phyloP scores from a whole-genome alignment of 2,797 vertebrate genomes.

The Thamnophis elegans region DNA sequence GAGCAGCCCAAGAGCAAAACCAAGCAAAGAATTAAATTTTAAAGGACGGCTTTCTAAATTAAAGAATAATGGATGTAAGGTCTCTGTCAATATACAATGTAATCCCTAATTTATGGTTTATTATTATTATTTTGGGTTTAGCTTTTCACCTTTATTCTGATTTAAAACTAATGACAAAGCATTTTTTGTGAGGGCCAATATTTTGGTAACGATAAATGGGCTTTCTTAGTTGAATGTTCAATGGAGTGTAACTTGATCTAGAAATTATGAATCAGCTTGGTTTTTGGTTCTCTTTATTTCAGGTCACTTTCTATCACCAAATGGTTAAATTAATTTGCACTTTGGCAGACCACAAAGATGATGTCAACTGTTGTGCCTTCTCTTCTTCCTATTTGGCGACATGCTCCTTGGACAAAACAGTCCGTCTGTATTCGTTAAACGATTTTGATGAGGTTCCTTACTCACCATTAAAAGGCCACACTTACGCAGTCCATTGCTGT shows the following conservation, averaged over 20 bases:
- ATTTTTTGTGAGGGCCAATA: neutral
- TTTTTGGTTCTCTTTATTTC: conserved; percentile 59
- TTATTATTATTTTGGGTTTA: neutral
- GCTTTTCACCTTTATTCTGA: neutral
- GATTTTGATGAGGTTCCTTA: conserved; percentile 82
- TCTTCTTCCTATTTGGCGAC: conserved; percentile 84
- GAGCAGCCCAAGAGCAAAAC: neutral
- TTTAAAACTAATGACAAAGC: neutral
- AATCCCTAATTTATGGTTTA: neutral
- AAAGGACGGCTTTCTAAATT: neutral
- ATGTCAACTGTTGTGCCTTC: conserved; percentile 89
- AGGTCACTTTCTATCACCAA: conserved; percentile 51
- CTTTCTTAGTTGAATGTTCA: neutral
- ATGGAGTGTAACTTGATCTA: neutral
- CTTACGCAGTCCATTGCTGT: conserved; percentile 91
- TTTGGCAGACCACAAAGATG: conserved; percentile 83
- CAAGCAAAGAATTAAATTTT: neutral
- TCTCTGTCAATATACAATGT: neutral
- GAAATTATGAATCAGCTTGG: neutral
- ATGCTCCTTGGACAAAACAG: conserved; percentile 91
- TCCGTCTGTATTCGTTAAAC: conserved; percentile 79
- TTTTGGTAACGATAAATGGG: neutral
- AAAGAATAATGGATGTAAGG: neutral
- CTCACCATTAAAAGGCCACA: conserved; percentile 85
- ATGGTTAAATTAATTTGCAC: conserved; percentile 88